Percentiles rank a stretch among this genome's conserved stretches.
Conservation (phyloP, 2,797 vertebrate species). For the Pangasius mekongensis region DNA sequence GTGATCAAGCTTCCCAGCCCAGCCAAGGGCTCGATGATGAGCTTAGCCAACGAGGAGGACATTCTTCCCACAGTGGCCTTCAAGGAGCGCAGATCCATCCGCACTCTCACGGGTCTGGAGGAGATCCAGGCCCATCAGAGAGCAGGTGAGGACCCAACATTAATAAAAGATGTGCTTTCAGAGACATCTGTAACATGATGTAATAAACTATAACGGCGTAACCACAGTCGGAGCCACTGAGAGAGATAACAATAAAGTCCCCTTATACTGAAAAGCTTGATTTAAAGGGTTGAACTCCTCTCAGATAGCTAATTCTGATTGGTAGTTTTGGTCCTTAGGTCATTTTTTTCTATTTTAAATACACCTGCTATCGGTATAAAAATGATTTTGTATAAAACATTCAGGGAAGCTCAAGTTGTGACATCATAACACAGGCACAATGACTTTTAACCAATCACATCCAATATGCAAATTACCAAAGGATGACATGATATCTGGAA, state of each 20-base stretch:
- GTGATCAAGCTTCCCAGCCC: slow-evolving; percentile 81
- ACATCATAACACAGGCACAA: background rate
- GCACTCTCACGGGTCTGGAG: slow-evolving; percentile 86
- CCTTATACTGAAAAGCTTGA: background rate
- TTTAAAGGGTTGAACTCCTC: background rate
- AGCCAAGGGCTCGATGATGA: slow-evolving; percentile 80
- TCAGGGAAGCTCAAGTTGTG: background rate
- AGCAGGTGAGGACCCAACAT: slow-evolving; percentile 79
- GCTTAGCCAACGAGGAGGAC: slow-evolving; percentile 79
- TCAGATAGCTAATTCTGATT: background rate
- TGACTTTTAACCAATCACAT: background rate
- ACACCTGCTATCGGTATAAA: background rate
- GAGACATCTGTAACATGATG: background rate
- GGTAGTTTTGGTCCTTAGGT: background rate
- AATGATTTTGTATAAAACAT: background rate
- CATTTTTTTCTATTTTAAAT: background rate
- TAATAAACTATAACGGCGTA: background rate
- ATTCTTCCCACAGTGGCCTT: slow-evolving; percentile 90
- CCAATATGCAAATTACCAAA: background rate
- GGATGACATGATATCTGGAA: background rate
- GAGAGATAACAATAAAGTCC: background rate
- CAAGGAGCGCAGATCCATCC: slow-evolving; percentile 86
- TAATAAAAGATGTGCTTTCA: background rate
- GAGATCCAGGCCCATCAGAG: slow-evolving; percentile 90
- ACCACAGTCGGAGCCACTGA: background rate